phyloP scores from a whole-genome alignment of 53 echinoderm and acorn worm genomes.

The Paelopatides confundens region DNA sequence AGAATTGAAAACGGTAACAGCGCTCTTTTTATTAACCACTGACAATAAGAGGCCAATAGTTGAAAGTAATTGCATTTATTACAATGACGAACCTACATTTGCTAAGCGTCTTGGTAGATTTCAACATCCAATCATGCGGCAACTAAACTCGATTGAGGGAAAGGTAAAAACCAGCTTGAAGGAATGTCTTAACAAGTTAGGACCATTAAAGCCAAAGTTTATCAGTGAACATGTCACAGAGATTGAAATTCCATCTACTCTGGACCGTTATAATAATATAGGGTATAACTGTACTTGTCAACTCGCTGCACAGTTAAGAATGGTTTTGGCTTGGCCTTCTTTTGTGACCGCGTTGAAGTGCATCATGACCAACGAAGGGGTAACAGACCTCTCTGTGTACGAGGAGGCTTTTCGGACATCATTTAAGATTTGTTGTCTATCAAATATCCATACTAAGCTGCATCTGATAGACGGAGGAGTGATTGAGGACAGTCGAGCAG shows the following conservation, averaged over 20 bases:
- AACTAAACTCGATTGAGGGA: neutral
- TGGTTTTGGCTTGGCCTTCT: neutral
- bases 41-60: neutral
- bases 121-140: neutral
- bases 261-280: neutral
- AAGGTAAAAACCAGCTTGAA: neutral
- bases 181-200: neutral
- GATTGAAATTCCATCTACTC: neutral
- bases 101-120: neutral
- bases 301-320: neutral
- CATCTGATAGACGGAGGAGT: neutral
- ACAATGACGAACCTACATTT: conserved; percentile 7
- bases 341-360: neutral
- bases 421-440: neutral
- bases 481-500: neutral
- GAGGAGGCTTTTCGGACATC: neutral
- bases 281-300: neutral
- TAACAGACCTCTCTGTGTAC: neutral
- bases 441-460: neutral
- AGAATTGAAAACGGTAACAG: neutral
- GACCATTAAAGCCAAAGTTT: neutral
- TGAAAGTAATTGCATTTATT: neutral
- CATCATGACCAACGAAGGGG: neutral
- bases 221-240: conserved; percentile 1
- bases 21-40: neutral